Conservation (phyloP, 2,888 invertebrate species). For the Gymnocheta viridis region DNA sequence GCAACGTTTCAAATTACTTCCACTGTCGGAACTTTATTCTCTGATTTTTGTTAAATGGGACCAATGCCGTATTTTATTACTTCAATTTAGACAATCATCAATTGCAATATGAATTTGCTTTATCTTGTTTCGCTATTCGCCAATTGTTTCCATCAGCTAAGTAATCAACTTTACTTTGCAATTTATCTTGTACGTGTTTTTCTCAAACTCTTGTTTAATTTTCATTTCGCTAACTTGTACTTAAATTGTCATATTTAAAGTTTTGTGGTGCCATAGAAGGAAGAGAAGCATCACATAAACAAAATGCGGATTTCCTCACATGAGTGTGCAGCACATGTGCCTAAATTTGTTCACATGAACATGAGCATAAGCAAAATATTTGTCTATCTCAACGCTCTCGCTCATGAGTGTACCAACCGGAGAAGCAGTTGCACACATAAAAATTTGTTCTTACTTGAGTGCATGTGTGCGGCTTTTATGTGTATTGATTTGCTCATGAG, state of each 20-base stretch:
- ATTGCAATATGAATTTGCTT: constrained; percentile 23
- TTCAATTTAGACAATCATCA: constrained; percentile 48
- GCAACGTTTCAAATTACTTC: neutral
- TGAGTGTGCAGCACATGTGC: too few relatives aligned
- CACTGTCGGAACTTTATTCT: constrained; percentile 28
- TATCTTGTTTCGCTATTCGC: neutral
- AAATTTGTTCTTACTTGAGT: too few relatives aligned
- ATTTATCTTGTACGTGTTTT: neutral
- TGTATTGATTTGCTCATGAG: too few relatives aligned
- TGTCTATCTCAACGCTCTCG: too few relatives aligned
- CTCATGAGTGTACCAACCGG: too few relatives aligned
- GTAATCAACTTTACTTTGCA: constrained; percentile 4
- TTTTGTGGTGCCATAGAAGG: too few relatives aligned
- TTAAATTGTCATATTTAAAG: neutral
- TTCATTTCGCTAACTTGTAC: neutral
- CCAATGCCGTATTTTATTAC: constrained; percentile 44
- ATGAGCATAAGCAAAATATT: too few relatives aligned
- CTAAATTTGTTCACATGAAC: too few relatives aligned
- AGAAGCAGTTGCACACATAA: too few relatives aligned
- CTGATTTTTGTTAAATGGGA: constrained; percentile 44
- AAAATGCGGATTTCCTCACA: too few relatives aligned
- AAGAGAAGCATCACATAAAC: too few relatives aligned
- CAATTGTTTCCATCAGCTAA: constrained; percentile 1
- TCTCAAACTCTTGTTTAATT: neutral
- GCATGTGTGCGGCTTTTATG: too few relatives aligned